phyloP scores from a whole-genome alignment of 2,113 vertebrate species.

The Danionella cerebrum region DNA sequence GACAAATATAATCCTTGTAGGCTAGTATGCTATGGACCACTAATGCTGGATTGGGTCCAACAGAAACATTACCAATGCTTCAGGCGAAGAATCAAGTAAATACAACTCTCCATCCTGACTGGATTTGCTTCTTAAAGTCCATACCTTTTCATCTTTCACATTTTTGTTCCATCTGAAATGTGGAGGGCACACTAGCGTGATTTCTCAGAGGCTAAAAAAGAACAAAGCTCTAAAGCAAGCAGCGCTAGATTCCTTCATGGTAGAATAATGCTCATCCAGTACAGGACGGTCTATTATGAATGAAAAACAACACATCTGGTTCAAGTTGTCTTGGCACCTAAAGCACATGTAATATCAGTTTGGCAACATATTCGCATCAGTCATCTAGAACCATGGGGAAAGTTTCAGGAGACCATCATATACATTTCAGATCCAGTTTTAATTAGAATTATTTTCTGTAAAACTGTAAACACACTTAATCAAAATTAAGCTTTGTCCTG shows the following conservation, averaged over 20 bases:
- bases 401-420: slow-evolving; percentile 34
- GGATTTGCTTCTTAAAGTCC: slow-evolving; percentile 19
- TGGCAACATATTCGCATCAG: slow-evolving; percentile 21
- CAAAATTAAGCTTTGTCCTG: slow-evolving; percentile 40
- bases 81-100: slow-evolving; percentile 24
- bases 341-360: slow-evolving; percentile 17
- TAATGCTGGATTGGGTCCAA: slow-evolving; percentile 28
- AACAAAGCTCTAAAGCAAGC: background rate
- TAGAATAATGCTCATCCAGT: slow-evolving; percentile 11
- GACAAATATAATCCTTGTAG: slow-evolving; percentile 36
- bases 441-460: slow-evolving; percentile 51
- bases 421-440: slow-evolving; percentile 43
- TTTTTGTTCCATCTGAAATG: slow-evolving; percentile 17
- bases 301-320: slow-evolving; percentile 31
- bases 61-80: slow-evolving; percentile 33
- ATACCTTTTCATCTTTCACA: background rate
- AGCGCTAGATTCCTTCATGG: background rate
- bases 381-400: slow-evolving; percentile 17
- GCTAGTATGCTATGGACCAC: slow-evolving; percentile 19
- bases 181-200: background rate
- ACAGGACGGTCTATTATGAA: slow-evolving; percentile 15
- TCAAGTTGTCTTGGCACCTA: slow-evolving; percentile 29
- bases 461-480: slow-evolving; percentile 29
- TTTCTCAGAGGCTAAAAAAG: slow-evolving; percentile 1
- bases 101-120: slow-evolving; percentile 24